Conservation (phyloP, 2,797 vertebrate species). For the Lepidocolaptes lacrymiger region DNA sequence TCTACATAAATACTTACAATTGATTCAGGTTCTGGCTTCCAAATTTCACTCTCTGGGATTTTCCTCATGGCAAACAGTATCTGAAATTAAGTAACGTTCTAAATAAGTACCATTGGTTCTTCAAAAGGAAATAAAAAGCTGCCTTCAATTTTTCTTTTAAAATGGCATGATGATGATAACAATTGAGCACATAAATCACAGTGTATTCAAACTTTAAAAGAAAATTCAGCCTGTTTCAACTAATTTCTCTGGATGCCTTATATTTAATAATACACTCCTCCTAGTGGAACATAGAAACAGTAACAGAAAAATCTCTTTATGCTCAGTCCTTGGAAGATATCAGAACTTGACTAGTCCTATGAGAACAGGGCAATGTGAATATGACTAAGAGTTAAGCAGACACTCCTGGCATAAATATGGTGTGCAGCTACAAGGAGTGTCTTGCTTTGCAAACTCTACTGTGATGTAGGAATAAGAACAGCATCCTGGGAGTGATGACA, state of each 20-base stretch:
- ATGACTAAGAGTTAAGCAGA: neutral
- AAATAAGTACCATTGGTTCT: neutral
- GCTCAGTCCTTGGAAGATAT: neutral
- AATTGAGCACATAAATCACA: neutral
- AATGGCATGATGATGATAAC: neutral
- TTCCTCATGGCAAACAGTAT: slow-evolving; percentile 86
- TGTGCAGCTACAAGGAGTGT: neutral
- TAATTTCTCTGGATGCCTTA: neutral
- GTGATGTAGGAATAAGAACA: neutral
- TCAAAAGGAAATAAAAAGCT: neutral
- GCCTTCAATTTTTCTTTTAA: neutral
- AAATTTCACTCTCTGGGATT: slow-evolving; percentile 88
- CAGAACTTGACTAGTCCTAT: neutral
- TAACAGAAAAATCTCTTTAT: neutral
- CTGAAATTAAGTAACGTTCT: slow-evolving; percentile 75
- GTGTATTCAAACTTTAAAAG: neutral
- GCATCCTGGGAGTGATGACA: neutral
- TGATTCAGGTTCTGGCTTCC: slow-evolving; percentile 87
- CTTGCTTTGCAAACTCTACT: neutral
- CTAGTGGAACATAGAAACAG: neutral
- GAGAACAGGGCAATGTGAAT: neutral
- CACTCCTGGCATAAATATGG: neutral
- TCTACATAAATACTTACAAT: slow-evolving; percentile 76
- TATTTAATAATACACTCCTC: neutral
- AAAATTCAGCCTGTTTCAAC: neutral